A percentile compares a stretch with the other conserved stretches of the same genome.
phyloP scores from a whole-genome alignment of 2,113 vertebrate genomes.

The Tyrannus savana region DNA sequence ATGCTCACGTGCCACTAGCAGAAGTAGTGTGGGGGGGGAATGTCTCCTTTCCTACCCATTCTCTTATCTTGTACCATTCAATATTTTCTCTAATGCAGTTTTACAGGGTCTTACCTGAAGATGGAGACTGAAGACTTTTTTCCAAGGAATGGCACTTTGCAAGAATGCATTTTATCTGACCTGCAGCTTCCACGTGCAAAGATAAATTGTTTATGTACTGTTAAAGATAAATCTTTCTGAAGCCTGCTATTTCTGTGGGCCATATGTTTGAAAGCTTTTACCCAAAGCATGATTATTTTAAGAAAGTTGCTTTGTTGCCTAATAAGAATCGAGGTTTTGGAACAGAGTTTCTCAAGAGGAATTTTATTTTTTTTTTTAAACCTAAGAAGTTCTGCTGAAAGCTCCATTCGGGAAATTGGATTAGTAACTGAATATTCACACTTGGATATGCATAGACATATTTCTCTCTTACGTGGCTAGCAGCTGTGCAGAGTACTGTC shows the following conservation, averaged over 20 bases:
- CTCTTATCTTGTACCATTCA: neutral
- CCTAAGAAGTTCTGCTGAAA: neutral
- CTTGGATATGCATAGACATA: neutral
- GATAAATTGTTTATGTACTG: neutral
- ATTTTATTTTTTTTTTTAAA: neutral
- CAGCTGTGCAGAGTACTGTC: conserved; percentile 24
- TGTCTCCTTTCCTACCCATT: accelerated
- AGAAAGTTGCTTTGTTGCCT: neutral
- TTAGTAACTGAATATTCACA: conserved; percentile 21
- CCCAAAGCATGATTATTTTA: neutral
- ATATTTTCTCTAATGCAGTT: neutral
- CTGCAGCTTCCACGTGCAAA: neutral
- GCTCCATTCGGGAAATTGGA: neutral
- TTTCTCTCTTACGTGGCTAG: conserved; percentile 29
- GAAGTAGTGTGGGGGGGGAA: accelerated
- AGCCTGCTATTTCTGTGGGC: neutral
- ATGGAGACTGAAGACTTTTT: neutral
- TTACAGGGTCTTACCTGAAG: neutral
- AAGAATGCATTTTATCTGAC: neutral
- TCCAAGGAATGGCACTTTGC: neutral
- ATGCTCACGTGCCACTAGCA: neutral
- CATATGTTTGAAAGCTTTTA: neutral
- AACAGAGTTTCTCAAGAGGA: neutral
- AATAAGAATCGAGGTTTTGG: conserved; percentile 8
- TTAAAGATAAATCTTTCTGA: neutral